Evolutionary conservation across 2,888 invertebrate species (phyloP).

Genomic region (Kryphioiulus occultus): DNA sequence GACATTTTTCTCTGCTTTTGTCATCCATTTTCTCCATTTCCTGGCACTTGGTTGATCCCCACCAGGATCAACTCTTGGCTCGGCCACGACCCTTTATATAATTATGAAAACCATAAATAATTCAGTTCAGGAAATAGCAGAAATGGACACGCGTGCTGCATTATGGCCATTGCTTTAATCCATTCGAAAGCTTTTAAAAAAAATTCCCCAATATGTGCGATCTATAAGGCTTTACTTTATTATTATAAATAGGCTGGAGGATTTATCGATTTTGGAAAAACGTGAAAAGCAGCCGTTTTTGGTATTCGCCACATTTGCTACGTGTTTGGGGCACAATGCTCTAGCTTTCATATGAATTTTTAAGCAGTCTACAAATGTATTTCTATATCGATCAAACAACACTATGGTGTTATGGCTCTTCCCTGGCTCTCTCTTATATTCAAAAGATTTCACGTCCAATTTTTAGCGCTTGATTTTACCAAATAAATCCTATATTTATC

Average conservation of each 20-base stretch:
- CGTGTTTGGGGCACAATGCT: slow-evolving; percentile 35
- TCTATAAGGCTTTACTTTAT: slow-evolving; percentile 40
- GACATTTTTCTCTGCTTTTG: background rate
- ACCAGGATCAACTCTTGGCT: slow-evolving; percentile 6
- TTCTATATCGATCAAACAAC: slow-evolving; percentile 33
- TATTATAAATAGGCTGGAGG: slow-evolving; percentile 13
- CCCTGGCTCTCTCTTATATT: background rate
- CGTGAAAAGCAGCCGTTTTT: slow-evolving; percentile 14
- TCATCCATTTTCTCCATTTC: slow-evolving; percentile 23
- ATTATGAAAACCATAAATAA: slow-evolving; percentile 36
- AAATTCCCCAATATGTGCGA: background rate
- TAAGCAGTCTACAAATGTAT: slow-evolving; percentile 1
- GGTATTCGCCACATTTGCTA: slow-evolving; percentile 27
- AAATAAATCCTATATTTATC: slow-evolving; percentile 28
- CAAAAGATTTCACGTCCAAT: slow-evolving; percentile 40
- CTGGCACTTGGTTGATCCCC: slow-evolving; percentile 19
- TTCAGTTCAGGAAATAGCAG: slow-evolving; percentile 20
- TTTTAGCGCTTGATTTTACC: background rate
- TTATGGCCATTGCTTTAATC: slow-evolving; percentile 36
- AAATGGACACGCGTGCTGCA: slow-evolving; percentile 30
- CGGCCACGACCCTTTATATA: slow-evolving; percentile 36
- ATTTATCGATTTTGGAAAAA: slow-evolving; percentile 16
- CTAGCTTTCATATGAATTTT: slow-evolving; percentile 9
- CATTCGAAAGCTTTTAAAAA: slow-evolving; percentile 33
- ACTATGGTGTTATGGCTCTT: background rate